Evolutionary conservation across 2,888 invertebrate species (phyloP).

Genomic region (Pilophorus perplexus): DNA sequence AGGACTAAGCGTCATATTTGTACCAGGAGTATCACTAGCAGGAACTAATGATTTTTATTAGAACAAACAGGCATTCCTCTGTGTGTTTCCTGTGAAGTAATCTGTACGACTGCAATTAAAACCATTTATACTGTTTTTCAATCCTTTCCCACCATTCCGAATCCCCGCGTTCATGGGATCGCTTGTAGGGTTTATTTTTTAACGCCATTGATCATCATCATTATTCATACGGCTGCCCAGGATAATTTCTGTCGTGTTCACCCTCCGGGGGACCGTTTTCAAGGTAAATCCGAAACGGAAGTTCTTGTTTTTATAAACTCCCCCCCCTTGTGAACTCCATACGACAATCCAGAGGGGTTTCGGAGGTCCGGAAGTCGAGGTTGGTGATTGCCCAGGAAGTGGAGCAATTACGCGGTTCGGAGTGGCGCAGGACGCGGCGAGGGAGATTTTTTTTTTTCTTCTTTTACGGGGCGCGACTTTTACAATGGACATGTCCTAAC

Average conservation of each 20-base stretch:
- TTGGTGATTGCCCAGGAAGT: conserved; percentile 35
- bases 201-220: conserved; percentile 41
- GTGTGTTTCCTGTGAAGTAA: conserved; percentile 4
- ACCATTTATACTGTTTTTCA: not conserved
- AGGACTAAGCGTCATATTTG: too few species aligned
- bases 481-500: conserved; percentile 18
- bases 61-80: not conserved
- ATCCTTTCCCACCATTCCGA: not conserved
- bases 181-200: conserved; percentile 9
- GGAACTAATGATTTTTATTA: too few species aligned
- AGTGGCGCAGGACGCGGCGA: conserved; percentile 3
- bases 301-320: conserved; percentile 16
- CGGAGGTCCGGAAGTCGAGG: conserved; percentile 28
- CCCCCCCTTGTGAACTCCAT: too few species aligned
- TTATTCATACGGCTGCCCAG: conserved; percentile 37
- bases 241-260: conserved; percentile 27
- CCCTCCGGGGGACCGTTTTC: not conserved
- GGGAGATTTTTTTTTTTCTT: conserved; percentile 18
- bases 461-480: conserved; percentile 1
- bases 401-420: conserved; percentile 33
- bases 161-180: not conserved
- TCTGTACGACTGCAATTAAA: conserved; percentile 30
- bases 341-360: conserved; percentile 8
- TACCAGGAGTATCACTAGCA: too few species aligned
- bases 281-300: conserved; percentile 36